Evolutionary conservation across 2,113 vertebrate species (phyloP).

Genomic region (Callionymus lyra): DNA sequence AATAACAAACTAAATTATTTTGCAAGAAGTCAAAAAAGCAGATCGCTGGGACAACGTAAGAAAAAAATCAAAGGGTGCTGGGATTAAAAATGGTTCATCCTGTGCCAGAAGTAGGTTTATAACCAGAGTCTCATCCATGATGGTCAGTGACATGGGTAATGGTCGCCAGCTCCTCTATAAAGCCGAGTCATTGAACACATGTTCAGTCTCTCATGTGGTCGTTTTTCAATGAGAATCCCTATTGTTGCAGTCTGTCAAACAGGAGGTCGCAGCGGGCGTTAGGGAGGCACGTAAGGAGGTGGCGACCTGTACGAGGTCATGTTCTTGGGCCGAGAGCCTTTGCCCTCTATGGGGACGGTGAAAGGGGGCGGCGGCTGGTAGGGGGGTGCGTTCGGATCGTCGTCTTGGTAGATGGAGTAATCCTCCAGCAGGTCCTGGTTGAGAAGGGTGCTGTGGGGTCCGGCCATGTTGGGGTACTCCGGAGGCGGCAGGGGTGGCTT

Average conservation of each 20-base stretch:
- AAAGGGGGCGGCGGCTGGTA: conserved; percentile 94
- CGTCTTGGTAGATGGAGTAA: conserved; percentile 84
- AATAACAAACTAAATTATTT: conserved; percentile 46
- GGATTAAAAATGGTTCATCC: conserved; percentile 41
- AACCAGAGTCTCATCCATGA: conserved; percentile 41
- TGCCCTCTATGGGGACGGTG: conserved; percentile 87
- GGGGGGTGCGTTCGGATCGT: conserved; percentile 89
- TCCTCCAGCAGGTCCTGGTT: conserved; percentile 88
- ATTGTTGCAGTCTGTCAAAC: conserved; percentile 40
- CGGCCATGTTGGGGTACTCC: conserved; percentile 84
- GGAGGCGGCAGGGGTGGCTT: conserved; percentile 90
- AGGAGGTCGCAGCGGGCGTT: conserved; percentile 53
- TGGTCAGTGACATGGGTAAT: conserved; percentile 44
- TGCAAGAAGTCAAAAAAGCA: conserved; percentile 55
- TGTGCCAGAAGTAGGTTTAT: conserved; percentile 37
- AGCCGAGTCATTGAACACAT: conserved; percentile 54
- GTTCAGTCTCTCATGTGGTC: conserved; percentile 50
- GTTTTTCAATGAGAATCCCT: conserved; percentile 44
- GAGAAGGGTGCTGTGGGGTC: conserved; percentile 84
- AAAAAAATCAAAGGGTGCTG: conserved; percentile 13
- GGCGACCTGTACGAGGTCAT: conserved; percentile 96
- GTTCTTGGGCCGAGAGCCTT: conserved; percentile 95
- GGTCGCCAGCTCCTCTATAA: conserved; percentile 53
- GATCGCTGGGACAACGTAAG: conserved; percentile 46
- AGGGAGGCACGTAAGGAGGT: conserved; percentile 93